A percentile compares a stretch with the other conserved stretches of the same genome.
phyloP scores from a whole-genome alignment of 2,113 vertebrate genomes.

The Gnathonemus echidnorhynchus region DNA sequence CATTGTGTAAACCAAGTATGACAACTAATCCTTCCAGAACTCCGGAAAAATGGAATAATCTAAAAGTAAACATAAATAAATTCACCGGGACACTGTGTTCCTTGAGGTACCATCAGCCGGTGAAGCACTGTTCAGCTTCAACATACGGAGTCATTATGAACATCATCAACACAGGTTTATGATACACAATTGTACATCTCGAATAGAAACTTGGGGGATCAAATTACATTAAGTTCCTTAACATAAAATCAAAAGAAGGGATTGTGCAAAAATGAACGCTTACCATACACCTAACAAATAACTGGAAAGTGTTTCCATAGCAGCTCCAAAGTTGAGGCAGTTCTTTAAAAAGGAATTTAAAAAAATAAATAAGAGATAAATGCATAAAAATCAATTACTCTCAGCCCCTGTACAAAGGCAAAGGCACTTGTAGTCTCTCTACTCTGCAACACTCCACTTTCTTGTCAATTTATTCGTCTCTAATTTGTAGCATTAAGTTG shows the following conservation, averaged over 20 bases:
- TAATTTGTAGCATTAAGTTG: neutral
- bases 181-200: neutral
- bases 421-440: neutral
- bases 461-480: neutral
- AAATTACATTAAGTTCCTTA: neutral
- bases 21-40: neutral
- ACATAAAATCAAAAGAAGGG: neutral
- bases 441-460: neutral
- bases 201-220: neutral
- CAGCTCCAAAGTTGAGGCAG: neutral
- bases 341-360: neutral
- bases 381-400: neutral
- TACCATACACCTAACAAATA: neutral
- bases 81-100: neutral
- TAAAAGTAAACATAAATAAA: neutral
- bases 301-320: neutral
- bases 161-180: neutral
- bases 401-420: neutral
- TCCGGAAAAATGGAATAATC: neutral
- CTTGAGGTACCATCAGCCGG: neutral
- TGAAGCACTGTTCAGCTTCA: neutral
- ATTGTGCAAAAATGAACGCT: neutral
- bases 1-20: neutral
- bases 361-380: slow-evolving; percentile 3
- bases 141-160: neutral